Base-by-base conservation (phyloP, 2,888 invertebrate species). In the Ctenicera cuprea region DNA sequence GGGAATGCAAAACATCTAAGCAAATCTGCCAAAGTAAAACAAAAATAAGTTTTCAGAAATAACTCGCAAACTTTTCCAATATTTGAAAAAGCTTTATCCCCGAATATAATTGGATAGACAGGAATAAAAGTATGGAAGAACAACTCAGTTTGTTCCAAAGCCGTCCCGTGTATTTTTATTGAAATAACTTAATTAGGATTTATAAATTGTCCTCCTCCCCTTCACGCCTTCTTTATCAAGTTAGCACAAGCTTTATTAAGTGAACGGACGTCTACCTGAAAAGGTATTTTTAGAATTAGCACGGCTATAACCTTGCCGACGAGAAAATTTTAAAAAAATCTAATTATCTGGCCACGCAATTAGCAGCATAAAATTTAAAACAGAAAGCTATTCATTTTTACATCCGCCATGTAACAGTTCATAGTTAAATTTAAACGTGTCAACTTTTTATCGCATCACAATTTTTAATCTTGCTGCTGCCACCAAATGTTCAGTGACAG, bases 61-160 rank as follows among this genome's bases (percentile, higher is more conserved):
- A 65, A 65, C 59, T 71, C 54, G 54, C 20, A 61, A 71, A 71
- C 71, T 71, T 71, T 71, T 71, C 66, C 71, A 71, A 71, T 71
- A 71, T 71, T 66, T 66, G 71, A 52, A 66, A 71, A 71, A 66
- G 30, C 37, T 50, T 71, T 71, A 59, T 45, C 43, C 59, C 38
- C 14, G 59, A 45, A 71, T 66, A 66, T 71, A 71, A 71, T 71
- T 71, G 66, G 61, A 61, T 61, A 61, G 57, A 71, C 71, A 66
- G 66, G 38, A 71, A 71, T 71, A 71, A 71, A n/a, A 71, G 26
- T 64, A 52, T 48, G 41, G 54, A 65, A 65, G 71, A 66, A 71
- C 48, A 66, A 59, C 57, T 57, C 54, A 22, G 62, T 71, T 65
- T 71, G 50, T 61, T 62, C 18, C 52, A 14, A 50, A 70, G 43